phyloP scores from a whole-genome alignment of 2,888 invertebrate genomes.

The Archaeoteleia sp. region DNA sequence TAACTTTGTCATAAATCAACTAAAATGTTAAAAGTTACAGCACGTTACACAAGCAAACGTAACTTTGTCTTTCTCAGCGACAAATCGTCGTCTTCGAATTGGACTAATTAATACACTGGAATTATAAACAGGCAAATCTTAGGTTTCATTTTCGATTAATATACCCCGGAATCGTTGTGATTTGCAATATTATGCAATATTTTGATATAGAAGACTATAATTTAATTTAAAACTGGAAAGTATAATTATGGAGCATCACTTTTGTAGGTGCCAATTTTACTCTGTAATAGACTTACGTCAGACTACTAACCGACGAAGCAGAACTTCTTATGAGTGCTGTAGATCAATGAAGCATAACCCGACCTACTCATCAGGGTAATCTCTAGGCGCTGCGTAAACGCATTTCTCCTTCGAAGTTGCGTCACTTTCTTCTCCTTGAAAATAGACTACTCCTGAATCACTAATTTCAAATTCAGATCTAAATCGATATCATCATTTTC shows the following conservation, averaged over 20 bases:
- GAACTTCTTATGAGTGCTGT: constrained; percentile 36
- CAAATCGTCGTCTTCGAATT: constrained; percentile 1
- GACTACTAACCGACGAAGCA: constrained; percentile 10
- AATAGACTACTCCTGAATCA: constrained; percentile 32
- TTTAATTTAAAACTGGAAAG: constrained; percentile 17
- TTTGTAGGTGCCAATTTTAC: constrained; percentile 35
- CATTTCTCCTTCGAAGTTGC: constrained; percentile 39
- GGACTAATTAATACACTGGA: constrained; percentile 20
- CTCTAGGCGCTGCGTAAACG: constrained; percentile 28
- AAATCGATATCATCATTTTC: neutral
- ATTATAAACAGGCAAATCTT: constrained; percentile 19
- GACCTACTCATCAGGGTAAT: constrained; percentile 33
- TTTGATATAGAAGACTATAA: constrained; percentile 26
- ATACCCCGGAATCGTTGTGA: neutral
- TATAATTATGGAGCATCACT: constrained; percentile 35
- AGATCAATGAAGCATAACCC: constrained; percentile 45
- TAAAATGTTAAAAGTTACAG: neutral
- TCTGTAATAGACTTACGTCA: constrained; percentile 47
- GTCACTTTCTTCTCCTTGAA: constrained; percentile 27
- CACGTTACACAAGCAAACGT: neutral
- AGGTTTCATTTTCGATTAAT: constrained; percentile 21
- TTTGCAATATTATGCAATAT: constrained; percentile 7
- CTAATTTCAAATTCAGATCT: neutral
- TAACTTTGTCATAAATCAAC: constrained; percentile 14
- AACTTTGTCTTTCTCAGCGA: constrained; percentile 6